Base-by-base conservation (phyloP, 2,888 invertebrate genomes). In the Chromoteleia sp. region DNA sequence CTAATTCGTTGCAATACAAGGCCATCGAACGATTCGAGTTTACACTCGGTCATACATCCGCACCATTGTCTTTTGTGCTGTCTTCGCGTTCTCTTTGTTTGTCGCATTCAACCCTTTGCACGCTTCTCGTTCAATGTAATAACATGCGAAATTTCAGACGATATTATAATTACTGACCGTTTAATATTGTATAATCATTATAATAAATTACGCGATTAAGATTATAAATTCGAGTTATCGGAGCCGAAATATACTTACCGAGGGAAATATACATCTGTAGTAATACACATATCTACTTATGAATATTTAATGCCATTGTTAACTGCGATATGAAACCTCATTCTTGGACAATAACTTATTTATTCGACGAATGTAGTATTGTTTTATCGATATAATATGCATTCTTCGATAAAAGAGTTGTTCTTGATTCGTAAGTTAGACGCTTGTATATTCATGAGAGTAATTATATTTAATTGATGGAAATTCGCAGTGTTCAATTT, bases 171-270 rank as follows among this genome's bases (percentile, higher is more conserved):
- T 78, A 78, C 65, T 43, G 21, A 21, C 73, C 39, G 36, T 41
- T 15, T 65, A 33, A 78, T 78, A 71, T 65, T 71, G 33, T 45
- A 39, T 33, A 70, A 70, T 70, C 68, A 65, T 63, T 65, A 48
- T 39, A 50, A 67, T 73, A 73, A 71, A 71, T 73, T 67, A 50
- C 29, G 4, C 36, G 65, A 78, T 78, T 78, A 65, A 41, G 78
- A 73, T 45, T 70, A 45, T 73, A 73, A 71, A 67, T 73, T 58
- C 25, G n/a, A 15, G 41, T 77, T 70, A 73, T 78, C 71, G 71
- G 43, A 45, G 25, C 15, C 30, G 45, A 63, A 39, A 19, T 54
- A 39, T 63, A 61, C 30, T 54, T 70, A 54, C 15, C n/a, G n/a
- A 12, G 25, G 8, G 30, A 54, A 70, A 56, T 56, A 14, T 63